Evolutionary conservation across 2,113 vertebrate species (phyloP).

Genomic region (Limanda limanda): DNA sequence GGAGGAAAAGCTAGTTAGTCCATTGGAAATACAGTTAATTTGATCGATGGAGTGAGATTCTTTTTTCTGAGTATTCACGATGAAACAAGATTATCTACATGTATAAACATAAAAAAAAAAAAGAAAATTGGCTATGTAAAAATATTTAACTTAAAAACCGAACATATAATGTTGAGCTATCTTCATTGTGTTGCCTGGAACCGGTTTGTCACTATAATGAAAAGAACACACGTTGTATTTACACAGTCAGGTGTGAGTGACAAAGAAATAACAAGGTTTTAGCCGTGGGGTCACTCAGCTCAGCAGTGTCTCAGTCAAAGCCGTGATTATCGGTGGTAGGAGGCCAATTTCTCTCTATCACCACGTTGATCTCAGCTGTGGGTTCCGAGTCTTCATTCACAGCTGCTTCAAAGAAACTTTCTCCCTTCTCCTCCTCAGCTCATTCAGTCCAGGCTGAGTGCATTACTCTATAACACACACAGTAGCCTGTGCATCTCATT

Average conservation of each 20-base stretch:
- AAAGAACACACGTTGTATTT: conserved; percentile 9
- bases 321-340: conserved; percentile 36
- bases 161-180: neutral
- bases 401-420: conserved; percentile 11
- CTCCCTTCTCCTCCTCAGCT: conserved; percentile 3
- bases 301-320: conserved; percentile 20
- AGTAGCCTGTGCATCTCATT: neutral
- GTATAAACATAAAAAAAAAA: neutral
- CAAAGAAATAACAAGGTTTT: conserved; percentile 26
- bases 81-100: neutral
- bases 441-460: neutral
- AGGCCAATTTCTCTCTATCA: conserved; percentile 17
- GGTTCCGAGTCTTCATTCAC: conserved; percentile 36
- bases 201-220: neutral
- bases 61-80: no score
- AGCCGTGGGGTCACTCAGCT: conserved; percentile 26
- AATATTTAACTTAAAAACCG: no score
- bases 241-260: conserved; percentile 21
- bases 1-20: conserved; percentile 16
- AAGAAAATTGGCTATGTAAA: neutral
- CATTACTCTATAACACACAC: neutral
- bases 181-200: neutral
- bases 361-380: conserved; percentile 19
- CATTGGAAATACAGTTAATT: conserved; percentile 4
- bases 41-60: neutral